Conservation (phyloP, 2,888 invertebrate genomes). For the Leptinotarsa tumamoca region DNA sequence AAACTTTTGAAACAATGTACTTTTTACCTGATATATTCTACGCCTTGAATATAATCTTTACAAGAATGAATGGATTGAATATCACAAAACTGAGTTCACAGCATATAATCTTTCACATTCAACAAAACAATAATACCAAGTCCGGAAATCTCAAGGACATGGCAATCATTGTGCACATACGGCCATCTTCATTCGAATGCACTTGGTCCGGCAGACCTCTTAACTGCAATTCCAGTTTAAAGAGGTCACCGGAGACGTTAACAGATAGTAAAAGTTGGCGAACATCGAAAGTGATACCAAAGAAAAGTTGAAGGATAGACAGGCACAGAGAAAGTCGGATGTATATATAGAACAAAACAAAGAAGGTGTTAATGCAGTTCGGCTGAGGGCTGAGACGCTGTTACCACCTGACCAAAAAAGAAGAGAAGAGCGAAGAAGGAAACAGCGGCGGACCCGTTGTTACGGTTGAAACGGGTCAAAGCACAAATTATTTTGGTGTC, state of each 20-base stretch:
- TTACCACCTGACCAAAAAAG: conserved; percentile 12
- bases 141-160: background rate
- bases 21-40: too few species aligned
- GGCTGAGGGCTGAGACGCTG: conserved; percentile 8
- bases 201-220: background rate
- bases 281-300: conserved; percentile 46
- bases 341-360: conserved; percentile 66
- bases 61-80: too few species aligned
- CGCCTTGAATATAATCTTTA: too few species aligned
- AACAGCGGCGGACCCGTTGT: background rate
- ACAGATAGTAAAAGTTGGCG: conserved; percentile 49
- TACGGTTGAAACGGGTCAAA: background rate
- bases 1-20: too few species aligned
- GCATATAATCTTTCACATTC: background rate
- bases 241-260: conserved; percentile 47
- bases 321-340: conserved; percentile 61
- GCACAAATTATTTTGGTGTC: too few species aligned
- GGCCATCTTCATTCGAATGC: background rate
- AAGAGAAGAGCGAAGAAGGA: background rate
- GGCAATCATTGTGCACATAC: background rate
- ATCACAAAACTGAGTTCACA: background rate
- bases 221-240: conserved; percentile 6
- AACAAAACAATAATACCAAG: background rate
- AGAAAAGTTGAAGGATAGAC: conserved; percentile 58
- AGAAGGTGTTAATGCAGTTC: conserved; percentile 50